Evolutionary conservation across 2,797 vertebrate species (phyloP).

Genomic region (Saxicola maurus): DNA sequence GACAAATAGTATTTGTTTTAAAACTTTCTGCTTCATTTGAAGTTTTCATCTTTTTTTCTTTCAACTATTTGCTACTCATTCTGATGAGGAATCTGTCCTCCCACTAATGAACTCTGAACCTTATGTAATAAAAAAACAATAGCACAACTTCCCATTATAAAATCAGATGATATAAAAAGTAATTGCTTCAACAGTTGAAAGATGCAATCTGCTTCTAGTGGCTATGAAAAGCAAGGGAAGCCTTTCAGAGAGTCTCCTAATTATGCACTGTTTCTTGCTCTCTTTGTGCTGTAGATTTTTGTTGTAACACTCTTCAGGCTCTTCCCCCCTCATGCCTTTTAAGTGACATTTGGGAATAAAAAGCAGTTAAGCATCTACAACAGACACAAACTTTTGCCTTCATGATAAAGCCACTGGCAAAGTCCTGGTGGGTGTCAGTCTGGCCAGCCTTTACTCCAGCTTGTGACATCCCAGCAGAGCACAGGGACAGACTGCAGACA

Average conservation of each 20-base stretch:
- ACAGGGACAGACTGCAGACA: neutral
- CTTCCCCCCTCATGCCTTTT: neutral
- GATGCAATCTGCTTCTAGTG: neutral
- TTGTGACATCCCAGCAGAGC: neutral
- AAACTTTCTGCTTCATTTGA: neutral
- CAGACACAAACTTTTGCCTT: neutral
- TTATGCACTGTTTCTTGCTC: neutral
- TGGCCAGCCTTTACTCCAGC: neutral
- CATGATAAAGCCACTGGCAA: neutral
- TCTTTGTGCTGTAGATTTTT: neutral
- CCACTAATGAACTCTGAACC: neutral
- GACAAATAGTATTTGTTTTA: neutral
- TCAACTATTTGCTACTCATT: neutral
- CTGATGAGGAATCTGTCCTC: neutral
- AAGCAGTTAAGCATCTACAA: neutral
- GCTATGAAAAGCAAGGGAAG: neutral
- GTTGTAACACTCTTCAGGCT: neutral
- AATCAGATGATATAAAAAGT: neutral
- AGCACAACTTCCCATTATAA: neutral
- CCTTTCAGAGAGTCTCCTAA: neutral
- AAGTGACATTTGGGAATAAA: neutral
- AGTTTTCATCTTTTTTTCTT: neutral
- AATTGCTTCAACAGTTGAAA: neutral
- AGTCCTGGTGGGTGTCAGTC: neutral
- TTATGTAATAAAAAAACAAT: neutral